phyloP scores from a whole-genome alignment of 2,888 invertebrate genomes.

The Acleris holmiana region DNA sequence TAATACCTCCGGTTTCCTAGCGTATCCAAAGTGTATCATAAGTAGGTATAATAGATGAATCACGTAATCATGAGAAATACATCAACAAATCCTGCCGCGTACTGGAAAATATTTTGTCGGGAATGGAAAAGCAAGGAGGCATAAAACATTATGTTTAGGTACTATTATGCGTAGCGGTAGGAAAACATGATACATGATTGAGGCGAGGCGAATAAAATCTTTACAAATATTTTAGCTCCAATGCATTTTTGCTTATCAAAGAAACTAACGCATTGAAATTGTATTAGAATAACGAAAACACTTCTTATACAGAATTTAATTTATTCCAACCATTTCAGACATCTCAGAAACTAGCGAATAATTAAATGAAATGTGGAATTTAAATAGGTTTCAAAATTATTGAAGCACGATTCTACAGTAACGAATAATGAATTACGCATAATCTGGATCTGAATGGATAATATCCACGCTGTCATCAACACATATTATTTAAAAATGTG shows the following conservation, averaged over 20 bases:
- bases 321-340: conserved; percentile 3
- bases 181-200: conserved; percentile 28
- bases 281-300: background rate
- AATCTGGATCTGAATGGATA: background rate
- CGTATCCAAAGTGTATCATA: too few relatives aligned
- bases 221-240: background rate
- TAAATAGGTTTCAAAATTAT: background rate
- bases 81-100: background rate
- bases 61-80: too few relatives aligned
- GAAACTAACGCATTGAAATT: background rate
- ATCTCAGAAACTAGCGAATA: background rate
- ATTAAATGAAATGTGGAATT: conserved; percentile 1
- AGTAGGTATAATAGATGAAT: too few relatives aligned
- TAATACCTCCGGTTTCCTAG: too few relatives aligned
- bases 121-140: conserved; percentile 9
- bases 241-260: background rate
- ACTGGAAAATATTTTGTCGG: conserved; percentile 11
- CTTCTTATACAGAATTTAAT: conserved; percentile 9
- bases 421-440: background rate
- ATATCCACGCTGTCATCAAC: background rate
- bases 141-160: conserved; percentile 16
- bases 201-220: too few relatives aligned
- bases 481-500: too few relatives aligned
- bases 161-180: conserved; percentile 5
- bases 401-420: background rate